Evolutionary conservation across 2,113 vertebrate species (phyloP), one percentile per base, ranked within the genome.

Genomic region (Chaenogobius annularis): DNA sequence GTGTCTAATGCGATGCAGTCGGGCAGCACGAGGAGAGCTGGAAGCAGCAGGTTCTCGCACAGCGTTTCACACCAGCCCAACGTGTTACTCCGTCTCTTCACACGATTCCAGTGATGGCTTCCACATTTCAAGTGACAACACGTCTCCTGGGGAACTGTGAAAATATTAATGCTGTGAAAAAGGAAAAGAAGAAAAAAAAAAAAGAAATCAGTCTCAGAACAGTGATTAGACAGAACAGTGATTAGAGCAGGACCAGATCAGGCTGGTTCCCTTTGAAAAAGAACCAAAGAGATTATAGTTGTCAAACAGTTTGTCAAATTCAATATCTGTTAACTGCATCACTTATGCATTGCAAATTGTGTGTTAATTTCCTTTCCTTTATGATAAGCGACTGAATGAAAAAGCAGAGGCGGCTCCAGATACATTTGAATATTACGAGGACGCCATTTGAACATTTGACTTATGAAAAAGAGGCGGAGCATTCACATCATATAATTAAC

Each of bases 41-140:
- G 76, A 75, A 77, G 67, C 78, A 72, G 74, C 79, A 81, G 71
- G 72, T 76, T 80, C 72, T 85, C 78, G 80, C 84, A 79, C 79
- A 58, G 63, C n/a, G 50, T 73, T 85, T 88, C 79, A 77, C 80
- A 83, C 78, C 56, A 44, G 66, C 72, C 70, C 59, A 62, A 82
- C 43, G 83, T 87, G 86, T 84, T 83, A 82, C 77, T 63, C 73
- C 77, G 58, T 73, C 68, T 54, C 59, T 82, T 83, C 72, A 73
- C 83, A 84, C 79, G 63, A 66, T 68, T 37, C 56, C 75, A 81
- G 79, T 69, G 31, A 76, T 70, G 65, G 80, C 77, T 77, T 82
- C 47, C 69, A 74, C 48, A 62, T 82, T 59, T 74, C 52, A 82
- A 79, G 74, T 75, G 83, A 75, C 74, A 84, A 69, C 61, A 75